These are phyloP conservation scores for Andrena chrysosceles DNA, from an alignment of 2,888 invertebrate genomes.

Conservation along the genomic window DNA sequence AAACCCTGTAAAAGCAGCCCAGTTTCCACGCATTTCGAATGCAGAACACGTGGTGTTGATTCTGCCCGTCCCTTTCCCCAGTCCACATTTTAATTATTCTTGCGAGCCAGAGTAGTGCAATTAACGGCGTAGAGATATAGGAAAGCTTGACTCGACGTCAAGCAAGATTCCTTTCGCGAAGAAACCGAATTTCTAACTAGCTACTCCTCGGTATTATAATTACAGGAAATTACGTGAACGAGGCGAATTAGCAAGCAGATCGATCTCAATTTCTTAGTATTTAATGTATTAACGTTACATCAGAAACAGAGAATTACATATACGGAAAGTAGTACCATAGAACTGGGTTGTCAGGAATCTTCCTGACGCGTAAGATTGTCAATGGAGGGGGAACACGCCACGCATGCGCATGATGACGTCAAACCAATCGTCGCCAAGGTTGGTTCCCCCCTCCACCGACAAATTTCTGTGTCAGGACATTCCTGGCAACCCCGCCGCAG, in stretches of 20 bases:
- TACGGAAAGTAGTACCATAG: constrained; percentile 19
- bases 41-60: constrained; percentile 25
- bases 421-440: too few relatives aligned
- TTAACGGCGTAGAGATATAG: not conserved
- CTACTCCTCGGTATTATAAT: not conserved
- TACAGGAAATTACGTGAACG: not conserved
- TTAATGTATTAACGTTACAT: constrained; percentile 37
- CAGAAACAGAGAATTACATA: constrained; percentile 35
- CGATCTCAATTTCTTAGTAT: constrained; percentile 17
- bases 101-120: not conserved
- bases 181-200: not conserved
- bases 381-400: too few relatives aligned
- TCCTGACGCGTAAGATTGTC: too few relatives aligned
- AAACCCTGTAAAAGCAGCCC: constrained; percentile 63
- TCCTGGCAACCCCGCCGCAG: too few relatives aligned
- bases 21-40: constrained; percentile 48
- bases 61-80: constrained; percentile 22
- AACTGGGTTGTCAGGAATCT: too few relatives aligned
- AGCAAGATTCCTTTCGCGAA: not conserved
- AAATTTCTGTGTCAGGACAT: too few relatives aligned
- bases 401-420: too few relatives aligned
- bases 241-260: constrained; percentile 5
- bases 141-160: constrained; percentile 8
- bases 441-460: too few relatives aligned
- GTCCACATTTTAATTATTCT: constrained; percentile 18